phyloP scores from a whole-genome alignment of 2,113 vertebrate species.

The Dissostichus mawsoni region DNA sequence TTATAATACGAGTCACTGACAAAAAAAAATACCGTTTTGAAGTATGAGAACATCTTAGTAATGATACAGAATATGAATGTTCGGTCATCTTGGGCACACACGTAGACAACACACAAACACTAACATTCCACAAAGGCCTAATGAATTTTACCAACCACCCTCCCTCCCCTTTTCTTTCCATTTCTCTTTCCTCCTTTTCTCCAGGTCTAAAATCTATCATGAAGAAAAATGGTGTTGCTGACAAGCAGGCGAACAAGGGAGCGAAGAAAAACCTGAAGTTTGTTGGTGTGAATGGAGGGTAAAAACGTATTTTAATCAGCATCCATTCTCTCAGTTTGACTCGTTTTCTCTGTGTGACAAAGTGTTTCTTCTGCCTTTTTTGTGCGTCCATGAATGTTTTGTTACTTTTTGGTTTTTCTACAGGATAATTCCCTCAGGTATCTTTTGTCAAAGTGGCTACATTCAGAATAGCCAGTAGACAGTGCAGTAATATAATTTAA shows the following conservation, averaged over 20 bases:
- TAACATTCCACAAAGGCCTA: constrained; percentile 11
- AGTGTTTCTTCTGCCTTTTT: neutral
- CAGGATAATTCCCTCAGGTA: neutral
- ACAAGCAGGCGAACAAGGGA: constrained; percentile 90
- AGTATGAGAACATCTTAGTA: neutral
- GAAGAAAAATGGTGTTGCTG: constrained; percentile 96
- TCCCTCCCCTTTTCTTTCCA: constrained; percentile 18
- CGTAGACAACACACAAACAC: neutral
- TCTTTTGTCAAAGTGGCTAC: neutral
- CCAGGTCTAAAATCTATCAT: constrained; percentile 99
- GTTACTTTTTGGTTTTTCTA: neutral
- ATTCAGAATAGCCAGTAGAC: neutral
- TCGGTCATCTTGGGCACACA: neutral
- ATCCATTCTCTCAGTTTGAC: constrained; percentile 12
- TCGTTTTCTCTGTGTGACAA: constrained; percentile 19
- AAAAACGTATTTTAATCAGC: constrained; percentile 73
- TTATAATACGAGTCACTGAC: neutral
- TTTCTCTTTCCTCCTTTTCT: constrained; percentile 64
- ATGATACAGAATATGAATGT: neutral
- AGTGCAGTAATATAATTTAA: neutral
- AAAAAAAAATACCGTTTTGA: neutral
- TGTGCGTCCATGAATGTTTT: neutral
- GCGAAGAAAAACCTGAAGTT: constrained; percentile 99
- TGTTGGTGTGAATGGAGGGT: constrained; percentile 99
- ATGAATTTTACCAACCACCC: constrained; percentile 2